Percentiles rank a stretch among this genome's conserved stretches.
phyloP scores from a whole-genome alignment of 2,888 invertebrate genomes.

The Andrena minutula region DNA sequence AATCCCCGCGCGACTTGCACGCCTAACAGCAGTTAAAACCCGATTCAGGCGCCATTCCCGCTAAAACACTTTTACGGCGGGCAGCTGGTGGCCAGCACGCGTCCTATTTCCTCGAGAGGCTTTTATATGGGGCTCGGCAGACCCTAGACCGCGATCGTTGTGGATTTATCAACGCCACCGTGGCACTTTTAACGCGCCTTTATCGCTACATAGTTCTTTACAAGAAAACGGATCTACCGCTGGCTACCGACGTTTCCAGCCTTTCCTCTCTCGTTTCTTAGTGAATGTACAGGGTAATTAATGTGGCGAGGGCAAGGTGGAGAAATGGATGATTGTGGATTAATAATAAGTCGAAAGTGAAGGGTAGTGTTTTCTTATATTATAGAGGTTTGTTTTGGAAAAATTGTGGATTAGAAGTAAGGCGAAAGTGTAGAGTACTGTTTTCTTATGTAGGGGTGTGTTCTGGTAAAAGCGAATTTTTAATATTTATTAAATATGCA shows the following conservation, averaged over 20 bases:
- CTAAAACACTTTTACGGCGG: slow-evolving; percentile 46
- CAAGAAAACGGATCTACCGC: neutral
- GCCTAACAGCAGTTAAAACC: slow-evolving; percentile 43
- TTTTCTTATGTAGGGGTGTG: no score
- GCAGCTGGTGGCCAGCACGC: slow-evolving; percentile 13
- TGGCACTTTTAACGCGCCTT: slow-evolving; percentile 33
- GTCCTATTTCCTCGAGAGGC: slow-evolving; percentile 13
- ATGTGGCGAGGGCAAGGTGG: neutral
- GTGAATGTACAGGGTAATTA: neutral
- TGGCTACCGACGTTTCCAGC: slow-evolving; percentile 6
- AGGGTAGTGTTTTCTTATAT: no score
- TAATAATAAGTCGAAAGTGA: no score
- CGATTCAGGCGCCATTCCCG: slow-evolving; percentile 46
- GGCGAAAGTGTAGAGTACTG: no score
- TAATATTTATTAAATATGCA: no score
- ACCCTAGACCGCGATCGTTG: slow-evolving; percentile 20
- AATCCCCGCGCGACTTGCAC: slow-evolving; percentile 37
- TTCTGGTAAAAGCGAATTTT: no score
- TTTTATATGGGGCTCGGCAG: slow-evolving; percentile 25
- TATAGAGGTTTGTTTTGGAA: no score
- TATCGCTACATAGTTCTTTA: slow-evolving; percentile 16
- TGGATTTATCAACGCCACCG: slow-evolving; percentile 32
- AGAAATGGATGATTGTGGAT: no score
- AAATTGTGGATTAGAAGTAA: no score
- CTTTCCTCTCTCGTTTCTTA: neutral